These are phyloP conservation scores for Fukomys damarensis DNA, from an alignment of 2,113 vertebrate species.

Conservation along the genomic window DNA sequence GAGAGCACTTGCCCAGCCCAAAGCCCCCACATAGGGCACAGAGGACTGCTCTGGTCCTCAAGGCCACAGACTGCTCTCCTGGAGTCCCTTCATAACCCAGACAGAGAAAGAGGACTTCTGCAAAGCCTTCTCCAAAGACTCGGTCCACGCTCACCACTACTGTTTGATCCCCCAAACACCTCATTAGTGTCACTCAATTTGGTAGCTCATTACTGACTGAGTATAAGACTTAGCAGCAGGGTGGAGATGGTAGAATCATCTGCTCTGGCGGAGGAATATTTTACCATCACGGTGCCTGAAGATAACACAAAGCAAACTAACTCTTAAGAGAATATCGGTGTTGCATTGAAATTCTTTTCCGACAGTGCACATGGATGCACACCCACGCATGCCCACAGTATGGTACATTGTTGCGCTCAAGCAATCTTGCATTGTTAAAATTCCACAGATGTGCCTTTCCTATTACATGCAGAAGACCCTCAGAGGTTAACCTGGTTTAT, in stretches of 20 bases:
- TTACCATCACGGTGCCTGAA: not conserved
- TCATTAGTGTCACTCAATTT: not conserved
- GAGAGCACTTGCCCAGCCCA: not conserved
- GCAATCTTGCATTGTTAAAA: not conserved
- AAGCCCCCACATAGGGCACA: accelerated
- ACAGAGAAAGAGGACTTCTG: not conserved
- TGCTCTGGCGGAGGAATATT: not conserved
- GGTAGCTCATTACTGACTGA: not conserved
- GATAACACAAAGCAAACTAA: not conserved
- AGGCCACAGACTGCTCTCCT: not conserved
- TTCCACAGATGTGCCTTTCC: not conserved
- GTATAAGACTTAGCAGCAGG: not conserved
- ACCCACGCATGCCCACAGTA: not conserved
- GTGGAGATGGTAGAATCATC: not conserved
- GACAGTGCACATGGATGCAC: not conserved
- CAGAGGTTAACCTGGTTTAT: not conserved
- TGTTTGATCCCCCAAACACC: too few relatives aligned
- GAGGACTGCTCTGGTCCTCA: not conserved
- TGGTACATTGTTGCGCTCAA: not conserved
- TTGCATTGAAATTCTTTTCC: not conserved
- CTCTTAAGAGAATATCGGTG: not conserved
- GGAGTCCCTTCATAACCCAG: not conserved
- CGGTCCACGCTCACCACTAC: not conserved
- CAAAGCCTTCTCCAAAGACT: not conserved
- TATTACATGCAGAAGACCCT: not conserved